These are phyloP conservation scores for Telenomus remus DNA, from an alignment of 1,140 invertebrate genomes.

Conservation along the genomic window DNA sequence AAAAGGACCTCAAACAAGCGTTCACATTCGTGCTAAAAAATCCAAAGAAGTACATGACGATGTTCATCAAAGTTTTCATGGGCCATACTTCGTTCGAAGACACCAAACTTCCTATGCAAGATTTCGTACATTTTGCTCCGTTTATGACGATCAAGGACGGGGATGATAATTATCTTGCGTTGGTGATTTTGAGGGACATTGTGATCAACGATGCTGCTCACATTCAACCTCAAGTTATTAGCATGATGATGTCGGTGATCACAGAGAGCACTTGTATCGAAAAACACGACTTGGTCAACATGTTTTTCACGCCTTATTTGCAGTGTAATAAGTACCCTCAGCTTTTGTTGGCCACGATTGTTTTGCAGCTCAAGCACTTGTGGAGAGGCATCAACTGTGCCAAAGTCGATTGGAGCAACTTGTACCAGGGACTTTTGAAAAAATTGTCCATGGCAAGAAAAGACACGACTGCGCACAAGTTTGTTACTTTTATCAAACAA, in stretches of 20 bases:
- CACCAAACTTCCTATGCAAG: conserved; percentile 57
- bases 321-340: conserved; percentile 21
- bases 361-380: conserved; percentile 19
- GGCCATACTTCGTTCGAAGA: conserved; percentile 54
- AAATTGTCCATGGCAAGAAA: conserved; percentile 49
- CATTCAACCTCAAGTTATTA: conserved; percentile 51
- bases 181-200: conserved; percentile 45
- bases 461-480: conserved; percentile 36
- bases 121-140: conserved; percentile 56
- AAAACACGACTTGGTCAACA: conserved; percentile 60
- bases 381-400: conserved; percentile 7
- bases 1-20: conserved; percentile 42
- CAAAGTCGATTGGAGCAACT: conserved; percentile 16
- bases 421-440: conserved; percentile 36
- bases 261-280: conserved; percentile 9
- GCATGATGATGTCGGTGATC: conserved; percentile 40
- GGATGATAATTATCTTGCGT: conserved; percentile 25
- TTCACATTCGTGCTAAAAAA: conserved; percentile 64
- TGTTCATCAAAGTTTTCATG: conserved; percentile 63
- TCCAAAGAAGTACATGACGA: conserved; percentile 57
- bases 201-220: conserved; percentile 45
- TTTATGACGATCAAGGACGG: conserved; percentile 59
- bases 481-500: not conserved
- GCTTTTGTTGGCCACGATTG: conserved; percentile 27
- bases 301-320: conserved; percentile 62